Evolutionary conservation across 1,140 invertebrate genomes (phyloP), one percentile per base, ranked within the genome.

Genomic region (Pogonognathellus flavescens): DNA sequence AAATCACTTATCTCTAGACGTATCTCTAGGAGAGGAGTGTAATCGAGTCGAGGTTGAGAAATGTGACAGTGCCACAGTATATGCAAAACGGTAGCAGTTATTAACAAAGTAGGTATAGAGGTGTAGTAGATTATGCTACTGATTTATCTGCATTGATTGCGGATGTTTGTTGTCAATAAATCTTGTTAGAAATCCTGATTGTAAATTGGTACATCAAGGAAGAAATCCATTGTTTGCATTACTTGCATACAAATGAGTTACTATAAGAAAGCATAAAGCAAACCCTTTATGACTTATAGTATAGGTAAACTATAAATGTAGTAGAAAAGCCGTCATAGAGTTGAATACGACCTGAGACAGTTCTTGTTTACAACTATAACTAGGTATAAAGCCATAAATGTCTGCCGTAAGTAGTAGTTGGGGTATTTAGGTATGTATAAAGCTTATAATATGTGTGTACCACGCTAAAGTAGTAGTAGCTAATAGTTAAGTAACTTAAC

Each of bases 81-180:
- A 41, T 41, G 31, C 31, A 41, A 41, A 41, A 41, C 31, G 31
- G 31, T 41, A 41, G 31, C 31, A 41, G 31, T 41, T 41, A 41
- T 41, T 41, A 41, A 41, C 31, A 41, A 41, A 41, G 31, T 41
- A 41, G 31, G 31, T 6, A 41, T 41, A 41, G 31, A 41, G 31
- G 31, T 41, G 31, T 41, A 41, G 31, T 41, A 41, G 31, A 41
- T 41, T 41, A 41, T 41, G 31, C 31, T 41, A 41, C 31, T 41
- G 31, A 41, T 57, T 13, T 41, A n/a, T 9, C n/a, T 50, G 70
- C n/a, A 41, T 76, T 76, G 41, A 76, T 76, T 76, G 70, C 70
- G 70, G 70, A 76, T 76, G 70, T 50, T n/a, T n/a, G 16, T 76
- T 76, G 70, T 76, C 70, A 49, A 76, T 76, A 76, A 76, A 76